Percentiles rank a stretch among this genome's conserved stretches.
These are phyloP conservation scores for Sisyra nigra DNA, from an alignment of 2,888 invertebrate species.

Conservation along the genomic window DNA sequence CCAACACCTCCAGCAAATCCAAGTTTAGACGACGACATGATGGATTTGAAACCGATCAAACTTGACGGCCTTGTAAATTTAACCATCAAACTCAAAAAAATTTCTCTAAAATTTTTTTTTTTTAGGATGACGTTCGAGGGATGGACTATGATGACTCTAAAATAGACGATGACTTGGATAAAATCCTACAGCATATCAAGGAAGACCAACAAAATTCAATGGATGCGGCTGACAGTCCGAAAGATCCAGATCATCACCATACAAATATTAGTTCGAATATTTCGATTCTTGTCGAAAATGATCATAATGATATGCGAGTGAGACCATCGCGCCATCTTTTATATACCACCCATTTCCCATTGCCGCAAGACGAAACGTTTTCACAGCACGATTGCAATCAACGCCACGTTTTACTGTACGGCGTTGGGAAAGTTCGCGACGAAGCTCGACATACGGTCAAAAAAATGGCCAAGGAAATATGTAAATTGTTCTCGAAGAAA, in stretches of 20 bases:
- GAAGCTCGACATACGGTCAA: slow-evolving; percentile 86
- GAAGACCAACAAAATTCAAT: slow-evolving; percentile 85
- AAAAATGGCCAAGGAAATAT: slow-evolving; percentile 92
- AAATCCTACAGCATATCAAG: slow-evolving; percentile 82
- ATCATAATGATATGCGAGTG: slow-evolving; percentile 18
- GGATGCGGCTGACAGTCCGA: slow-evolving; percentile 81
- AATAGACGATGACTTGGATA: slow-evolving; percentile 85
- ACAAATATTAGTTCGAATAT: not conserved
- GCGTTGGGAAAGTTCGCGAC: slow-evolving; percentile 87
- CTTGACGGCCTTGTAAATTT: slow-evolving; percentile 33
- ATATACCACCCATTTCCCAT: slow-evolving; percentile 90
- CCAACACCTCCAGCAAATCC: slow-evolving; percentile 28
- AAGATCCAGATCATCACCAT: slow-evolving; percentile 54
- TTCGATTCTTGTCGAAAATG: slow-evolving; percentile 5
- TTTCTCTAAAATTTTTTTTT: not conserved
- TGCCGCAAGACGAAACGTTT: slow-evolving; percentile 60
- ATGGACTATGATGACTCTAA: slow-evolving; percentile 77
- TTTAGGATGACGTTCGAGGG: slow-evolving; percentile 40
- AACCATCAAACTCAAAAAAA: not conserved
- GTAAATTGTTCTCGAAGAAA: slow-evolving; percentile 90
- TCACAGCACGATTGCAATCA: slow-evolving; percentile 90
- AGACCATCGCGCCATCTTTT: slow-evolving; percentile 66
- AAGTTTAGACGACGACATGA: slow-evolving; percentile 50
- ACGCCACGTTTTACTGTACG: slow-evolving; percentile 84
- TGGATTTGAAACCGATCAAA: slow-evolving; percentile 53